These are phyloP conservation scores for Gryon sp. DNA, from an alignment of 1,140 invertebrate species.

Conservation along the genomic window DNA sequence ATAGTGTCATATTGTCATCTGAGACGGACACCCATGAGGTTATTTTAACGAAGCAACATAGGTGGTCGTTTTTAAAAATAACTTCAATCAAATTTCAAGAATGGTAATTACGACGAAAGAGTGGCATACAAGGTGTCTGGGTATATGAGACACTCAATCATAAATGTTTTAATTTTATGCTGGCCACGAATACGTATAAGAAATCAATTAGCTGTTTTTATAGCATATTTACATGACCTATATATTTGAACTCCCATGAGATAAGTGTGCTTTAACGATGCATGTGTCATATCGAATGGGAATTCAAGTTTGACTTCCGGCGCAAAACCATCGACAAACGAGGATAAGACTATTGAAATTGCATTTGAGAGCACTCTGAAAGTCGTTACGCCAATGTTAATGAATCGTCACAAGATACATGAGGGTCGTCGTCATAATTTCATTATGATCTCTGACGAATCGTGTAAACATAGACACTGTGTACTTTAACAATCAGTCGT, in stretches of 20 bases:
- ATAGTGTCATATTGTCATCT: not conserved
- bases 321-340: conserved; percentile 52
- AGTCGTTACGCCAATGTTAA: conserved; percentile 51
- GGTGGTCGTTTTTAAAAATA: conserved; percentile 19
- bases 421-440: conserved; percentile 60
- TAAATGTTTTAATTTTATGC: conserved; percentile 28
- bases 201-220: conserved; percentile 47
- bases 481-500: conserved; percentile 49
- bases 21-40: conserved; percentile 22
- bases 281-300: conserved; percentile 33
- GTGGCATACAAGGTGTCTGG: not conserved
- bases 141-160: conserved; percentile 39
- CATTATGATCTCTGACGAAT: conserved; percentile 42
- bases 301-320: conserved; percentile 45
- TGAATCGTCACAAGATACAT: conserved; percentile 58
- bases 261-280: conserved; percentile 47
- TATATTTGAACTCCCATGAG: conserved; percentile 22
- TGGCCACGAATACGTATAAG: conserved; percentile 1
- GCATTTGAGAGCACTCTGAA: conserved; percentile 42
- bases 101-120: conserved; percentile 14
- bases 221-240: conserved; percentile 32
- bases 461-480: conserved; percentile 51
- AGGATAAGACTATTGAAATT: conserved; percentile 30
- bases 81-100: conserved; percentile 16
- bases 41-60: conserved; percentile 6